Evolutionary conservation across 2,113 vertebrate genomes (phyloP), one percentile per base, ranked within the genome.

Genomic region (Emberiza fucata): DNA sequence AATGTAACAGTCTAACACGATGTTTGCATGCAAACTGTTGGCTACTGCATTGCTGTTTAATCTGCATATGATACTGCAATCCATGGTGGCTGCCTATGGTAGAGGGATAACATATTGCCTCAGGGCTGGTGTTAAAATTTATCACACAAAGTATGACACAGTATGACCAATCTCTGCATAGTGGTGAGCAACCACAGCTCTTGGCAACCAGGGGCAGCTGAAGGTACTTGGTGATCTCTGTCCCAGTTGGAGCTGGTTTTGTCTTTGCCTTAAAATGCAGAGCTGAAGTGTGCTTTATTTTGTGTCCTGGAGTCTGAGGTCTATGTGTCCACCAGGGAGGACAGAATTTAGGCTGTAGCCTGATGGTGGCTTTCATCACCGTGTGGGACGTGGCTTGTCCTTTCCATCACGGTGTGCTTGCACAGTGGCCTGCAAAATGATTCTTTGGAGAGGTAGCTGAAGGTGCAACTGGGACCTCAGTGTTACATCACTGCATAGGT

Each of bases 21-120:
- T 94, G 88, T 95, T 96, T 96, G 93, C 86, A 77, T 96, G 80
- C 86, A 86, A 83, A 86, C 93, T 96, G 22, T 68, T 91, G 75
- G 68, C 96, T 94, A 42, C 93, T 92, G 64, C 83, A 31, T 81
- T 94, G n/a, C 86, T 93, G 73, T 90, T 95, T 57, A 83, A 71
- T 84, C 92, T 96, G 59, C 44, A 6, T 59, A 50, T 31, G 60
- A 51, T 11, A 81, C 95, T 90, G 64, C 94, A 60, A 2, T 76
- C 95, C 28, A 9, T 54, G 64, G 61, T 42, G 56, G 66, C 76
- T 81, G 77, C 83, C 48, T 94, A 10, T 71, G 81, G 45, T 39
- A 33, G 77, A 80, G 60, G 77, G 33, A 54, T 70, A 85, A 90
- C 19, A 23, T 7, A 54, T 76, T 94, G 51, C 92, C 72, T 85